A percentile compares a stretch with the other conserved stretches of the same genome.
Conservation (phyloP, 2,888 invertebrate species). For the Zygogramma bicolorata region DNA sequence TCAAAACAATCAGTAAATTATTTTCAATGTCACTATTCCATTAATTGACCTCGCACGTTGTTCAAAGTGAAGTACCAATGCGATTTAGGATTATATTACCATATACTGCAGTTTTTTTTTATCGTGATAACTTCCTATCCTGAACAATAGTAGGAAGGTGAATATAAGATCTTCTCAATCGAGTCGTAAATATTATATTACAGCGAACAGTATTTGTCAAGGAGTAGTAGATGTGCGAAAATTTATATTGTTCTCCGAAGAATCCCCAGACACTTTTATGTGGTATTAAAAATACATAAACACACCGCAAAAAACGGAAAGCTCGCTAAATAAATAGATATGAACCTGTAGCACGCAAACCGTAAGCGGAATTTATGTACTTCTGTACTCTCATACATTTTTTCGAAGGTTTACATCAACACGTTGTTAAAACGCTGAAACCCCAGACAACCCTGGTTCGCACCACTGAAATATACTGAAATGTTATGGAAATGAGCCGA, state of each 20-base stretch:
- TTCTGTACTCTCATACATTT: neutral
- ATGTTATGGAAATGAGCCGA: slow-evolving; percentile 47
- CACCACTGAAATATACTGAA: slow-evolving; percentile 43
- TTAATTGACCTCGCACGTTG: too few species aligned
- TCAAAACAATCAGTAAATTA: too few species aligned
- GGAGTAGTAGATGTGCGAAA: neutral
- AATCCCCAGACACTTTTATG: neutral
- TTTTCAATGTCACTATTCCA: too few species aligned
- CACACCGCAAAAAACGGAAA: neutral
- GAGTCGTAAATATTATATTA: too few species aligned
- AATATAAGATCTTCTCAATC: too few species aligned
- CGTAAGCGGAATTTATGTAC: neutral
- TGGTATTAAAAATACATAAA: neutral
- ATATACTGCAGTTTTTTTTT: too few species aligned
- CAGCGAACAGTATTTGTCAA: too few species aligned
- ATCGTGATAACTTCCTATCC: too few species aligned
- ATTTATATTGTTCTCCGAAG: neutral
- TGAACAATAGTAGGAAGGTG: too few species aligned
- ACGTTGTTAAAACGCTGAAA: neutral
- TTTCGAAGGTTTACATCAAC: neutral
- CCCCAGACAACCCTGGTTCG: slow-evolving; percentile 1
- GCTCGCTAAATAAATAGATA: neutral
- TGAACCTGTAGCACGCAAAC: neutral
- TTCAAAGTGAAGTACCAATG: too few species aligned
- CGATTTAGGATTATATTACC: too few species aligned